phyloP scores from a whole-genome alignment of 2,113 vertebrate genomes.

The Oryzias celebensis region DNA sequence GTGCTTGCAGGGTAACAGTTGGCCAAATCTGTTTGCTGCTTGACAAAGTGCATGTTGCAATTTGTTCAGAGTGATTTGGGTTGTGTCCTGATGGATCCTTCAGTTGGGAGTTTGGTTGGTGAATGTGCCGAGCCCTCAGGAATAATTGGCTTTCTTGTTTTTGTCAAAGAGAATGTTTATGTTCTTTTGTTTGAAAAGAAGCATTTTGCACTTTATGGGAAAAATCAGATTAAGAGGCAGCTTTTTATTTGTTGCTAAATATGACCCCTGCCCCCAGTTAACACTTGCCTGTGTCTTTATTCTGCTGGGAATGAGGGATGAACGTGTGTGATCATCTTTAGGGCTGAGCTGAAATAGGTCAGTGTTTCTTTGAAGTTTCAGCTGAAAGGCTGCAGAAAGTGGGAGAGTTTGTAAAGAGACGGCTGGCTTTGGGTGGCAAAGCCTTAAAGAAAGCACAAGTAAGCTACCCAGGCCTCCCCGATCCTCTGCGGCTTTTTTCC shows the following conservation, averaged over 20 bases:
- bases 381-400: not conserved
- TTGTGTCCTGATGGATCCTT: constrained; percentile 6
- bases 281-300: not conserved
- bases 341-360: constrained; percentile 2
- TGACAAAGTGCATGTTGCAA: constrained; percentile 23
- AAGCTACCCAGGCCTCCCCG: constrained; percentile 17
- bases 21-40: constrained; percentile 21
- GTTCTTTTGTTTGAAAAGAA: not conserved
- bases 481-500: constrained; percentile 8
- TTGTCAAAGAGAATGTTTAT: constrained; percentile 8
- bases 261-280: not conserved
- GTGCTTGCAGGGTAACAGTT: constrained; percentile 12
- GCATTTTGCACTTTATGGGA: constrained; percentile 1
- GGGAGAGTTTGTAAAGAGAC: constrained; percentile 6
- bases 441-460: constrained; percentile 9
- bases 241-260: not conserved
- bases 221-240: not conserved
- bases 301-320: not conserved
- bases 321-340: not conserved
- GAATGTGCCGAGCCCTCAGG: constrained; percentile 4
- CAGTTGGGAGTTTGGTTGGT: constrained; percentile 16
- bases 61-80: constrained; percentile 12
- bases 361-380: constrained; percentile 15
- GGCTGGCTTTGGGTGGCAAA: not conserved
- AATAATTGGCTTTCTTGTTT: not conserved